Percentiles rank a stretch among this genome's conserved stretches.
These are phyloP conservation scores for Piliocolobus tephrosceles DNA, from an alignment of 2,113 vertebrate species.

Conservation along the genomic window DNA sequence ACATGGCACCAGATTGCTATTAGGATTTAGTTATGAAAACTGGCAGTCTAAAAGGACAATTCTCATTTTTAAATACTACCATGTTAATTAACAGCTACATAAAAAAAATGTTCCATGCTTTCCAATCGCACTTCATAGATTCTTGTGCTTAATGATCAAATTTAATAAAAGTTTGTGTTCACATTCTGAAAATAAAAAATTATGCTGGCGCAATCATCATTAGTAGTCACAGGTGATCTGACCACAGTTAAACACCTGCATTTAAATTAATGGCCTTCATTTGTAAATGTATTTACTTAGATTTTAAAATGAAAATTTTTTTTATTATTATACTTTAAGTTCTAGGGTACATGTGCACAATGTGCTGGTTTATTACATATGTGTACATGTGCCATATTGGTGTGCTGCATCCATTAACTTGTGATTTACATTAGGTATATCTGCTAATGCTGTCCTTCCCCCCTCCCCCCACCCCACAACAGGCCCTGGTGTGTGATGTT, in stretches of 20 bases:
- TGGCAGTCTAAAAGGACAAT: background rate
- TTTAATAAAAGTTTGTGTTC: background rate
- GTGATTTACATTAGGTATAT: too few species aligned
- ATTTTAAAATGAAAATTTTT: background rate
- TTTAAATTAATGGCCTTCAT: background rate
- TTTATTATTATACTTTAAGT: too few species aligned
- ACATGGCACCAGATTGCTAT: background rate
- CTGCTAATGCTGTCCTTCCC: too few species aligned
- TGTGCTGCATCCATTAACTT: too few species aligned
- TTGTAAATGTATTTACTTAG: background rate
- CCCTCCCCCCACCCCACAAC: too few species aligned
- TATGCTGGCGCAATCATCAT: background rate
- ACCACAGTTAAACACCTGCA: background rate
- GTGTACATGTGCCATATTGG: too few species aligned
- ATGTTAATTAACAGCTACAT: background rate
- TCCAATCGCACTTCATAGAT: background rate
- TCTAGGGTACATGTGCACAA: too few species aligned
- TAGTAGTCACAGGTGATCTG: background rate
- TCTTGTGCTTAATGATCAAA: background rate
- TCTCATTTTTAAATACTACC: background rate
- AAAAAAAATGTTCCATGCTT: background rate
- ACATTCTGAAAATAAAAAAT: slow-evolving; percentile 7
- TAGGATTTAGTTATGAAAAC: background rate
- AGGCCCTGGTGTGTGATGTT: too few species aligned
- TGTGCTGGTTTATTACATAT: too few species aligned